phyloP scores from a whole-genome alignment of 2,888 invertebrate genomes.

The Laspeyria flexula region DNA sequence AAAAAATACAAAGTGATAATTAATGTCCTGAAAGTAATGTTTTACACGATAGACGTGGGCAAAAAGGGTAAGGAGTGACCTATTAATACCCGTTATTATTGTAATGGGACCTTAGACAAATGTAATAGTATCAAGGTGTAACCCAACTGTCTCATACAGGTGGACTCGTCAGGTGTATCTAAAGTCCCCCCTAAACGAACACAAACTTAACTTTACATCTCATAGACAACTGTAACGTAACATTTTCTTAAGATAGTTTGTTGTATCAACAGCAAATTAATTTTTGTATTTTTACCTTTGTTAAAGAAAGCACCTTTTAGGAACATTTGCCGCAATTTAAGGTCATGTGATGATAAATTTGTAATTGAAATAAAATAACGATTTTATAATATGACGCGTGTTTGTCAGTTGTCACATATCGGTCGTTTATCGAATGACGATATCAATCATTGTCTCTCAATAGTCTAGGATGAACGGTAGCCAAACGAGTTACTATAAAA shows the following conservation, averaged over 20 bases:
- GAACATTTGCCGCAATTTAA: slow-evolving; percentile 58
- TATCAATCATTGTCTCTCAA: slow-evolving; percentile 43
- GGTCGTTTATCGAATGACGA: background rate
- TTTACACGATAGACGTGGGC: slow-evolving; percentile 34
- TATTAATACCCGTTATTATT: slow-evolving; percentile 60
- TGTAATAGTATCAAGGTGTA: slow-evolving; percentile 63
- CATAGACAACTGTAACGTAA: background rate
- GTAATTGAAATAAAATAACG: slow-evolving; percentile 55
- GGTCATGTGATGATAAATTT: slow-evolving; percentile 54
- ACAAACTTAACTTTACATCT: slow-evolving; percentile 27
- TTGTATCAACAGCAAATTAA: slow-evolving; percentile 18
- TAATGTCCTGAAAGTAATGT: slow-evolving; percentile 32
- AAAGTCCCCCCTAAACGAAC: slow-evolving; percentile 54
- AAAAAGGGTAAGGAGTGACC: slow-evolving; percentile 45
- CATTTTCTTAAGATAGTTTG: background rate
- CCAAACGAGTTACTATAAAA: too few relatives aligned
- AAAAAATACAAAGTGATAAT: slow-evolving; percentile 28
- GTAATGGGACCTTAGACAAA: slow-evolving; percentile 54
- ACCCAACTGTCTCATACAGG: slow-evolving; percentile 74
- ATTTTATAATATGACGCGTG: background rate
- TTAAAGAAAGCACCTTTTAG: slow-evolving; percentile 60
- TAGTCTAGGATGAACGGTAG: too few relatives aligned
- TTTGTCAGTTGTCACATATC: too few relatives aligned
- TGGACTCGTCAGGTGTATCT: slow-evolving; percentile 69
- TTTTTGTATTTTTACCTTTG: slow-evolving; percentile 50